Percentiles rank a stretch among this genome's conserved stretches.
phyloP scores from a whole-genome alignment of 30 jellyfish, hydroid and myxozoan species.

The Cassiopea xamachana region DNA sequence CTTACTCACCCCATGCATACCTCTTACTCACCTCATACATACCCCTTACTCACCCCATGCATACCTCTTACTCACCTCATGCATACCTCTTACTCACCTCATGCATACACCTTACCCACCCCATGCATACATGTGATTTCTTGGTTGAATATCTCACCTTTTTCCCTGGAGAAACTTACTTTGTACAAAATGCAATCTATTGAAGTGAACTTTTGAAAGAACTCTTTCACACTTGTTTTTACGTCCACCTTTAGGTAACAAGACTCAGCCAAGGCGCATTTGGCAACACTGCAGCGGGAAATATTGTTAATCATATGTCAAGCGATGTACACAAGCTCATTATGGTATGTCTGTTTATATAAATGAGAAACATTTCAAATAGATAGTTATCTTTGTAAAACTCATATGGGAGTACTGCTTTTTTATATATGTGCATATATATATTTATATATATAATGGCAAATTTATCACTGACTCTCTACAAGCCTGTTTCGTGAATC shows the following conservation, averaged over 20 bases:
- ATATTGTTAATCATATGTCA: constrained; percentile 52
- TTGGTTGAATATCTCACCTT: too few relatives aligned
- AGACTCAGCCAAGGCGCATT: constrained; percentile 70
- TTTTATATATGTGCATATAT: background rate
- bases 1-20: too few relatives aligned
- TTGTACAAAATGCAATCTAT: background rate
- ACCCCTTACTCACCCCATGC: too few relatives aligned
- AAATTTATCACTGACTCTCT: too few relatives aligned
- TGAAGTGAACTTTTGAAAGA: background rate
- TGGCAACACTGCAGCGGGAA: constrained; percentile 67
- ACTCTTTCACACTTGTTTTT: background rate
- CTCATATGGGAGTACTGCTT: background rate
- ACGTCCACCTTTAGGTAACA: constrained; percentile 4
- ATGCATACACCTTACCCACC: too few relatives aligned
- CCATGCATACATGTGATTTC: too few relatives aligned
- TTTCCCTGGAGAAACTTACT: background rate
- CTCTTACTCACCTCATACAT: too few relatives aligned
- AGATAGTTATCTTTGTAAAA: background rate
- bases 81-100: too few relatives aligned
- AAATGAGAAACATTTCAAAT: background rate
- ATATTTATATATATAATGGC: too few relatives aligned
- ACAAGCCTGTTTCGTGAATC: too few relatives aligned
- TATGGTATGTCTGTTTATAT: constrained; percentile 12
- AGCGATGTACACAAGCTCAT: constrained; percentile 58
- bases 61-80: too few relatives aligned